Percentiles rank a stretch among this genome's conserved stretches.
phyloP scores from a whole-genome alignment of 35 echinoderm and acorn worm species.

The Chiridota heheva region DNA sequence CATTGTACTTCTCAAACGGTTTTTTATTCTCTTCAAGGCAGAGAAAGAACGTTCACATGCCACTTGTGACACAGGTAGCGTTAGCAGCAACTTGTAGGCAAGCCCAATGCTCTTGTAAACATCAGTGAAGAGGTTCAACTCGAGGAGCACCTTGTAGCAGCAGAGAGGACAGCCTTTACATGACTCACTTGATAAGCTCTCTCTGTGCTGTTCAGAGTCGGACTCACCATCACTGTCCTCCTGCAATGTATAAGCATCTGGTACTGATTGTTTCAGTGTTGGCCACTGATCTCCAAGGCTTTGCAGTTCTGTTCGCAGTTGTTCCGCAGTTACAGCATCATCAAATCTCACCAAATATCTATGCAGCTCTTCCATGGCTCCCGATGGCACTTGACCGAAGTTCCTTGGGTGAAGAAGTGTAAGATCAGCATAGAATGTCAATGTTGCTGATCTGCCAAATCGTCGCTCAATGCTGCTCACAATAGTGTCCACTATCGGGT shows the following conservation, averaged over 20 bases:
- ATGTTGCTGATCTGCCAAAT: conserved; percentile 16
- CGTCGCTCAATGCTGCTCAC: conserved; percentile 1
- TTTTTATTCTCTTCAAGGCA: not conserved
- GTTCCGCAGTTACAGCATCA: not conserved
- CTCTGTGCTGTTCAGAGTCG: not conserved
- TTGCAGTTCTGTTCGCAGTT: conserved; percentile 21
- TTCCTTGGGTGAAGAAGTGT: conserved; percentile 10
- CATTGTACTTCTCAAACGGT: not conserved
- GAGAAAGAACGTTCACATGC: conserved; percentile 7
- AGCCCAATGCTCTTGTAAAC: conserved; percentile 10
- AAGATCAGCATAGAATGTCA: conserved; percentile 18
- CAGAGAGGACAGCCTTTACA: conserved; percentile 15
- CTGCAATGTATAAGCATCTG: conserved; percentile 1
- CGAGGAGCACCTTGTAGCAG: conserved; percentile 21
- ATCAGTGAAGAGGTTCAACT: conserved; percentile 19
- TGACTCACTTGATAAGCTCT: conserved; percentile 22
- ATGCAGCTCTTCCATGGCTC: conserved; percentile 27
- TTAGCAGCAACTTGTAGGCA: conserved; percentile 21
- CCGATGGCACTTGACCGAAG: conserved; percentile 16
- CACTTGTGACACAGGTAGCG: conserved; percentile 40
- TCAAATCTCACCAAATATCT: conserved; percentile 28
- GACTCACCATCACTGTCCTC: conserved; percentile 20
- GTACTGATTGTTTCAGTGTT: conserved; percentile 24
- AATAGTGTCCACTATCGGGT: conserved; percentile 26
- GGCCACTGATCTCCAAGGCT: conserved; percentile 11